Evolutionary conservation across 2,113 vertebrate species (phyloP), one percentile per base, ranked within the genome.

Genomic region (Phalacrocorax pelagicus): DNA sequence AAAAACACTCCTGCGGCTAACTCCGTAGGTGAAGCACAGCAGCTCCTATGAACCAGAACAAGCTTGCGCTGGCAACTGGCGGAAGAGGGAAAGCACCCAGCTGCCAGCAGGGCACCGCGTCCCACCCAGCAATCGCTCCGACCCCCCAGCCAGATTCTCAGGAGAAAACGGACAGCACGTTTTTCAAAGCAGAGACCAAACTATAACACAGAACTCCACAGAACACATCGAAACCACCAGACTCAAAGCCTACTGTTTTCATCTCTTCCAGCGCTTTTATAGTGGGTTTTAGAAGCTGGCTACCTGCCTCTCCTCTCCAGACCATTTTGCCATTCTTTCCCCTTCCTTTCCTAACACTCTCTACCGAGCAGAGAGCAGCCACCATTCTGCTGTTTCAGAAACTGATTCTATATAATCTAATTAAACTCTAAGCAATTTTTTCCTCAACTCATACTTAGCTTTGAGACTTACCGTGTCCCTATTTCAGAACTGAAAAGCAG

Each of bases 101-200:
- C 44, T 32, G 30, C 32, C 15, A 34, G 11, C 5, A 0, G 19
- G n/a, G 54, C 79, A 32, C 9, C 4, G 3, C 57, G 24, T 14
- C 34, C 52, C 47, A 6, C 36, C 11, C 0, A 51, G 67, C 40
- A 16, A 30, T 19, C 5, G 7, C n/a, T 65, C 57, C 4, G 2
- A 30, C 19, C 46, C 38, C 71, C 10, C 3, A 0, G 9, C 9
- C 42, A 54, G 42, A 23, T 17, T 63, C 58, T 49, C 80, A 12
- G 65, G 0, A 66, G 19, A 51, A 66, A 86, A 29, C 0, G 1
- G 15, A 34, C 12, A 27, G 24, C 70, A 57, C 4, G 2, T 24
- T 58, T 58, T 7, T 44, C 65, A 74, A 19, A 54, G 46, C 30
- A 82, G 32, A 54, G 36, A 65, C 10, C 57, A 44, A 65, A 55